Evolutionary conservation across 2,888 invertebrate species (phyloP), one percentile per base, ranked within the genome.

Genomic region (Clitarchus hookeri): DNA sequence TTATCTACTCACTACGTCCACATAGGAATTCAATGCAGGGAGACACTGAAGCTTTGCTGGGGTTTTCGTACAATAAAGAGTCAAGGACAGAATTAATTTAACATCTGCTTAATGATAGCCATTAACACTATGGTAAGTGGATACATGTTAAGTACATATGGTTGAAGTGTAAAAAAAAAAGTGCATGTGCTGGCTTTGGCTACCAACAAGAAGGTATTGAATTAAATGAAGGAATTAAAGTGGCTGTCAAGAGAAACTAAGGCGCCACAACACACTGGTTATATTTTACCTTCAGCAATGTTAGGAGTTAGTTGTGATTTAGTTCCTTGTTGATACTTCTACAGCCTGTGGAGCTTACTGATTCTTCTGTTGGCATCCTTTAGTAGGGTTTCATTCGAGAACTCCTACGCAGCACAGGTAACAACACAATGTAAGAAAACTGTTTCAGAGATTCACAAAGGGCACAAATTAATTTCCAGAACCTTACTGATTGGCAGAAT

Each of bases 1-100:
- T 53, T 53, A 65, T 19, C 65, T 65, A 65, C 65, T 65, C n/a
- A 19, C 65, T 65, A 65, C 65, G n/a, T 65, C 65, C 65, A 65
- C 65, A 65, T n/a, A 23, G 65, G 65, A 65, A n/a, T 65, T 65
- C 65, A 65, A 65, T 65, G 65, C 44, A 36, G 82, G 82, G 82
- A 82, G 27, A 82, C 82, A 82, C 44, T 8, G 85, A 87, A 87
- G 87, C 87, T 86, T 36, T 86, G 87, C 86, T 87, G 87, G 87
- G 87, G 87, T 87, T 87, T 80, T 86, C 86, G 87, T 87, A 87
- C 87, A 87, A 86, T 87, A 86, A 87, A 85, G 82, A 27, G 65
- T 65, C 19, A 8, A 65, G 65, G 65, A 65, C 65, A 65, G 65
- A 65, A 65, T 19, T 65, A 48, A 48, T 48, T 48, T 48, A 65